Conservation (phyloP, 2,888 invertebrate genomes). For the Ennomos quercinarius region DNA sequence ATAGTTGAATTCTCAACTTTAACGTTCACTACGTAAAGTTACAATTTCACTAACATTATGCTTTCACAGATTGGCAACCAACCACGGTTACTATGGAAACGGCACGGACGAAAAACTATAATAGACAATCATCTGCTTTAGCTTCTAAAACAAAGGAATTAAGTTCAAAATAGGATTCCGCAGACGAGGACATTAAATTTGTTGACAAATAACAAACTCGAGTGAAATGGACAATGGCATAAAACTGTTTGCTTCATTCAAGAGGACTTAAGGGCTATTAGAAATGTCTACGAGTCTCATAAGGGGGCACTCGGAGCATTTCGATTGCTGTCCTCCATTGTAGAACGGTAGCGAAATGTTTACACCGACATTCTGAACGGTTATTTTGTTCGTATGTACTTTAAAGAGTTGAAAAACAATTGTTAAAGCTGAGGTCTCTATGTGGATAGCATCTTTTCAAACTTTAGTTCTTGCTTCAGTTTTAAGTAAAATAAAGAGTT, state of each 20-base stretch:
- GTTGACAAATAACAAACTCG: constrained; percentile 64
- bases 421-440: constrained; percentile 1
- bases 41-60: constrained; percentile 32
- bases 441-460: background rate
- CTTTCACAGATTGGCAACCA: constrained; percentile 56
- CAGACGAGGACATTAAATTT: constrained; percentile 42
- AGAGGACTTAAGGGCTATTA: constrained; percentile 79
- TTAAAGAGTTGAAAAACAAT: background rate
- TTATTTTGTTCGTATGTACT: constrained; percentile 20
- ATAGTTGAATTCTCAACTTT: constrained; percentile 21
- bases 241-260: constrained; percentile 79
- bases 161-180: constrained; percentile 41
- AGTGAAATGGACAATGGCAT: constrained; percentile 76
- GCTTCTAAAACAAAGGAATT: constrained; percentile 29
- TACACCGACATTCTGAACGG: constrained; percentile 39
- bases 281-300: constrained; percentile 73
- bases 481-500: too few relatives aligned
- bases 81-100: constrained; percentile 69
- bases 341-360: constrained; percentile 41
- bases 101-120: constrained; percentile 64
- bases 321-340: constrained; percentile 50
- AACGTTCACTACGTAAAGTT: constrained; percentile 29
- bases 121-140: constrained; percentile 31
- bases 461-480: background rate
- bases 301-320: constrained; percentile 53